These are phyloP conservation scores for Lagopus muta DNA, from an alignment of 2,113 vertebrate species.

Conservation along the genomic window DNA sequence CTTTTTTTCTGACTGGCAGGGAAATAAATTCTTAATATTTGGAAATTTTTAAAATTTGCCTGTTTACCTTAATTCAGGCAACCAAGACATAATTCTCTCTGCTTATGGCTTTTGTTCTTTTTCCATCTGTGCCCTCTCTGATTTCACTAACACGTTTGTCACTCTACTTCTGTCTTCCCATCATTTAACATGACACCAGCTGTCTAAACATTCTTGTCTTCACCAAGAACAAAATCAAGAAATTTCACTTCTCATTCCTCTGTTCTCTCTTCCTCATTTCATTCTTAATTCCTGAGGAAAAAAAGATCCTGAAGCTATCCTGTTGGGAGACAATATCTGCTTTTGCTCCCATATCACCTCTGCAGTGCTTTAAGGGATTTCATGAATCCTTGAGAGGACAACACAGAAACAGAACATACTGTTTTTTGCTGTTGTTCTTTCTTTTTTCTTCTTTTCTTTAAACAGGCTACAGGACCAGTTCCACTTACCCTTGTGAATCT, in stretches of 20 bases:
- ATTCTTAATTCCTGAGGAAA: neutral
- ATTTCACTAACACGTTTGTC: conserved; percentile 51
- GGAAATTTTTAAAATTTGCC: neutral
- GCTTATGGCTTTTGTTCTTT: conserved; percentile 60
- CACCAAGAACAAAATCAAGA: neutral
- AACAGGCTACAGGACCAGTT: neutral
- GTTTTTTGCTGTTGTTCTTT: too few relatives aligned
- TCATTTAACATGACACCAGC: conserved; percentile 38
- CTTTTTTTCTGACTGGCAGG: neutral
- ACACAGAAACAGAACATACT: neutral
- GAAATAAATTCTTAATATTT: conserved; percentile 2
- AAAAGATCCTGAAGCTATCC: neutral
- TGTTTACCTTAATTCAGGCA: conserved; percentile 28
- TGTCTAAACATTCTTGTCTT: conserved; percentile 48
- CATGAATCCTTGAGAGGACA: neutral
- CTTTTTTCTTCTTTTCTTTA: neutral
- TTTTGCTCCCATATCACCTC: neutral
- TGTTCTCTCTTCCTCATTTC: neutral
- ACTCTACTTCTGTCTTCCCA: conserved; percentile 24
- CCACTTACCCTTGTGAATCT: neutral
- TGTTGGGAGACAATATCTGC: neutral
- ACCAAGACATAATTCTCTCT: neutral
- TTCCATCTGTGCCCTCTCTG: conserved; percentile 60
- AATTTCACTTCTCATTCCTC: conserved; percentile 15
- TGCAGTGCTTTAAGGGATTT: neutral